Evolutionary conservation across 2,797 vertebrate genomes (phyloP).

Genomic region (Myotis findleyi): DNA sequence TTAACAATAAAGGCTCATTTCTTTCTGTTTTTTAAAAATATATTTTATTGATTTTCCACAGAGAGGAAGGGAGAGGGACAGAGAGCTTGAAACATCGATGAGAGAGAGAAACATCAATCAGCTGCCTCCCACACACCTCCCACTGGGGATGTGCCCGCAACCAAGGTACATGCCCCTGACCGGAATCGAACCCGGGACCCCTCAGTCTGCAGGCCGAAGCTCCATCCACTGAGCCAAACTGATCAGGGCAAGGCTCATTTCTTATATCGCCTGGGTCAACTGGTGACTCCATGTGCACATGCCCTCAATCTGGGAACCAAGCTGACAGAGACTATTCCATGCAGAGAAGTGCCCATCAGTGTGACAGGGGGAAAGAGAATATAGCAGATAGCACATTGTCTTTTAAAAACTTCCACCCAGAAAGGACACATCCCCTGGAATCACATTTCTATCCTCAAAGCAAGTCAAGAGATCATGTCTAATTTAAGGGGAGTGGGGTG

Average conservation of each 20-base stretch:
- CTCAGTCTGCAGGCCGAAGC: no score
- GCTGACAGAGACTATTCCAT: background rate
- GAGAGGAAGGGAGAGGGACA: no score
- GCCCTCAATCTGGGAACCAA: background rate
- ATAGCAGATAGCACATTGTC: background rate
- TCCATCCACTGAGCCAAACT: no score
- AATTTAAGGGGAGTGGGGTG: background rate
- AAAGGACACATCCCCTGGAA: background rate
- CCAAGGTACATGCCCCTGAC: no score
- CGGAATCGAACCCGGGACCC: no score
- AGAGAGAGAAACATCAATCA: no score
- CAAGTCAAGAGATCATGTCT: background rate
- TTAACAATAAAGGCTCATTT: background rate
- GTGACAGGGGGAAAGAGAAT: background rate
- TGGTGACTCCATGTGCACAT: background rate
- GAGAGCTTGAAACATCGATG: no score
- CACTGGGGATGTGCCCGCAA: no score
- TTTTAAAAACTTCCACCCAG: conserved; percentile 27
- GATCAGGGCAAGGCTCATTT: background rate
- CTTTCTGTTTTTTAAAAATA: background rate
- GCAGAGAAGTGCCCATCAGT: background rate
- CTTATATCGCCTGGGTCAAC: background rate
- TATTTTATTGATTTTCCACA: no score
- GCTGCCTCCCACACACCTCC: no score
- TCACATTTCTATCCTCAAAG: conserved; percentile 35